Evolutionary conservation across 2,113 vertebrate species (phyloP).

Genomic region (Paralichthys olivaceus): DNA sequence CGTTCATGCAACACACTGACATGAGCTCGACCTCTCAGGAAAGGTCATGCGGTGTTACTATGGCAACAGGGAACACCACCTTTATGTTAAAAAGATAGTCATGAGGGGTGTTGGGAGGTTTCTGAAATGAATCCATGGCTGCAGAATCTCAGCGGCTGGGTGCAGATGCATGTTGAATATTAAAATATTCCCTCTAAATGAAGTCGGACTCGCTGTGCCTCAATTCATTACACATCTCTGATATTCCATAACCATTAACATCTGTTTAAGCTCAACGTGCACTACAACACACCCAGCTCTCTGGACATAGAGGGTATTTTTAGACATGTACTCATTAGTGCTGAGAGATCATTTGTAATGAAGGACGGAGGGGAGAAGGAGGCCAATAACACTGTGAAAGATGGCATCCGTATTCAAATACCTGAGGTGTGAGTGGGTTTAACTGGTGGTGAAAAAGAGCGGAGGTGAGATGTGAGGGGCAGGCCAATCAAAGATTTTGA

Average conservation of each 20-base stretch:
- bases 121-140: constrained; percentile 54
- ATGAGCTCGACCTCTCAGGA: constrained; percentile 66
- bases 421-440: constrained; percentile 58
- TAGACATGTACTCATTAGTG: constrained; percentile 82
- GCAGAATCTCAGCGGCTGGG: constrained; percentile 59
- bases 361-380: constrained; percentile 65
- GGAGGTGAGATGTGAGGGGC: constrained; percentile 58
- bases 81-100: constrained; percentile 69
- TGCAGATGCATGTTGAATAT: constrained; percentile 67
- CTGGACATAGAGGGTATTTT: constrained; percentile 79
- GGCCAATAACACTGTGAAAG: constrained; percentile 62
- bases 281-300: constrained; percentile 71
- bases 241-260: constrained; percentile 78
- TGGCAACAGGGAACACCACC: constrained; percentile 71
- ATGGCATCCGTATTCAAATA: constrained; percentile 72
- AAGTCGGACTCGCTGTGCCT: constrained; percentile 50
- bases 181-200: constrained; percentile 61
- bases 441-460: constrained; percentile 41
- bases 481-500: constrained; percentile 61
- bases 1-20: constrained; percentile 61
- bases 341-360: constrained; percentile 79
- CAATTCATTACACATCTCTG: constrained; percentile 68
- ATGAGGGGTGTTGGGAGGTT: constrained; percentile 16
- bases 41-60: constrained; percentile 73
- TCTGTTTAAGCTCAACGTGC: constrained; percentile 71